Conservation (phyloP, 2,888 invertebrate genomes). For the Drosophila ustulata region DNA sequence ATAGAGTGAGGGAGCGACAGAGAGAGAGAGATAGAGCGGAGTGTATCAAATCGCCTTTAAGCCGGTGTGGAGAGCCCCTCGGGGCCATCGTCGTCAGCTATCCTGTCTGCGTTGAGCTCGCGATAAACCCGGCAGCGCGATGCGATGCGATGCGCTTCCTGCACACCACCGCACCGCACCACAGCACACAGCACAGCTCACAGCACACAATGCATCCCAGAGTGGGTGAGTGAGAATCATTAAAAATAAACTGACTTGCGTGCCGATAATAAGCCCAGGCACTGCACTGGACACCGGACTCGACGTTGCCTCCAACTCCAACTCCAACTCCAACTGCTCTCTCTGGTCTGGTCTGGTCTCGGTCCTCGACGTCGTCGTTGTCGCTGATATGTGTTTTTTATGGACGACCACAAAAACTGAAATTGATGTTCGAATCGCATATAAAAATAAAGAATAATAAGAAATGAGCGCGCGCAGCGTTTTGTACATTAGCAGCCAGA, state of each 20-base stretch:
- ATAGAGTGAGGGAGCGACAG: not conserved
- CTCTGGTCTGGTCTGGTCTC: slow-evolving; percentile 12
- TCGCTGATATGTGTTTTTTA: slow-evolving; percentile 77
- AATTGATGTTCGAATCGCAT: slow-evolving; percentile 79
- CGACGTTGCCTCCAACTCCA: slow-evolving; percentile 1
- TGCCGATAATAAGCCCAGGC: slow-evolving; percentile 80
- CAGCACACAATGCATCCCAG: slow-evolving; percentile 23
- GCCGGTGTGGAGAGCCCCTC: slow-evolving; percentile 38
- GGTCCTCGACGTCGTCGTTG: slow-evolving; percentile 44
- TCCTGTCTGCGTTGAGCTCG: slow-evolving; percentile 41
- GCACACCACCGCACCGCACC: slow-evolving; percentile 6
- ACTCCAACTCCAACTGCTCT: slow-evolving; percentile 27
- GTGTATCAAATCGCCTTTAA: slow-evolving; percentile 43
- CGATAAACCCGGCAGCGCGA: slow-evolving; percentile 23
- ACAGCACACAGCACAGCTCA: not conserved
- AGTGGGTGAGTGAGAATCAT: slow-evolving; percentile 81
- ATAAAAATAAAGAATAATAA: slow-evolving; percentile 77
- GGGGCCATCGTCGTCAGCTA: slow-evolving; percentile 28
- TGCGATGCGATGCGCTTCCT: slow-evolving; percentile 47
- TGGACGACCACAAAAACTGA: slow-evolving; percentile 79
- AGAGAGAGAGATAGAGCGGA: not conserved
- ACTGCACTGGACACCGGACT: slow-evolving; percentile 10
- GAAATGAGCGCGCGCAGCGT: slow-evolving; percentile 79
- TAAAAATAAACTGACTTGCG: slow-evolving; percentile 83
- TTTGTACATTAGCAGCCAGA: slow-evolving; percentile 70